Percentiles rank a stretch among this genome's conserved stretches.
These are phyloP conservation scores for Arnoldichthys spilopterus DNA, from an alignment of 2,797 vertebrate species.

Conservation along the genomic window DNA sequence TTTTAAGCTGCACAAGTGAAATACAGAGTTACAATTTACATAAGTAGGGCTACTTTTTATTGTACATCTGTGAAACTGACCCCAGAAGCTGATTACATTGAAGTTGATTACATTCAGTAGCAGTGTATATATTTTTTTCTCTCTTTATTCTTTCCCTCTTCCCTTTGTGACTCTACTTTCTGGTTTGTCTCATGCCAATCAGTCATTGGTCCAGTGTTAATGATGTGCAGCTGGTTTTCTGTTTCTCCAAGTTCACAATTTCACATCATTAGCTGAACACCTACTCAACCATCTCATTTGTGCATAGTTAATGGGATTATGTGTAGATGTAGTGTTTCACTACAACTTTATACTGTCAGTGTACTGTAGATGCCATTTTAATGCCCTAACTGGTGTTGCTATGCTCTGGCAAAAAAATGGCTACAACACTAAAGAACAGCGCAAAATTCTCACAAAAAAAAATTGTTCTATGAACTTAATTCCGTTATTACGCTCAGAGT, in stretches of 20 bases:
- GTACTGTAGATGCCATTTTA: too few species aligned
- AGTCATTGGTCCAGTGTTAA: not conserved
- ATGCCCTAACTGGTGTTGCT: not conserved
- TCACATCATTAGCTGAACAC: not conserved
- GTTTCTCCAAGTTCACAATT: not conserved
- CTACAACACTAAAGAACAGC: too few species aligned
- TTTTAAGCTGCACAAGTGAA: not conserved
- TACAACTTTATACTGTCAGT: not conserved
- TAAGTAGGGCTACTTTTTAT: not conserved
- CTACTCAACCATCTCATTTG: not conserved
- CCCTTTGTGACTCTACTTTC: not conserved
- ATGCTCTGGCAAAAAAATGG: too few species aligned
- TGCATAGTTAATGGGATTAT: not conserved
- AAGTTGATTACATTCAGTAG: not conserved
- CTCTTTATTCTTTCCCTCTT: not conserved
- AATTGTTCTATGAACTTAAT: too few species aligned
- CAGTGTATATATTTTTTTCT: not conserved
- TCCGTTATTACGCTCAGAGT: too few species aligned
- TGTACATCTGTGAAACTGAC: not conserved
- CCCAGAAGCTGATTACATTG: not conserved
- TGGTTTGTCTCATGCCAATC: not conserved
- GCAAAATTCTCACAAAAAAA: too few species aligned
- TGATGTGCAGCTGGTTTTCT: not conserved
- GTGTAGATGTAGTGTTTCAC: not conserved
- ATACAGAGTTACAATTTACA: constrained; percentile 2